These are phyloP conservation scores for Acromyrmex heyeri DNA, from an alignment of 1,140 invertebrate genomes.

Conservation along the genomic window DNA sequence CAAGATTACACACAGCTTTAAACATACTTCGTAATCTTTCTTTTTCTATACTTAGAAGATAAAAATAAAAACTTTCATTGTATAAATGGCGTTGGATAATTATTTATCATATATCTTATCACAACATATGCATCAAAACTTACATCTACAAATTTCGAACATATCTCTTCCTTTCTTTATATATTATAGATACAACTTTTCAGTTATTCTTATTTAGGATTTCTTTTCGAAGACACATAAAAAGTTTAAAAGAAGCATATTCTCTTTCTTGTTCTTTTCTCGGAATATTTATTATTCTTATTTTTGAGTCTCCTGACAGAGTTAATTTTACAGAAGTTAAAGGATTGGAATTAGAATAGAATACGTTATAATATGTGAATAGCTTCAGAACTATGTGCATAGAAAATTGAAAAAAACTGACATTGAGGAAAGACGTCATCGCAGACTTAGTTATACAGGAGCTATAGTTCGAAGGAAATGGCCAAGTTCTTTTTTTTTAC, in stretches of 20 bases:
- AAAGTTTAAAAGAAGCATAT: neutral
- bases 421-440: slow-evolving; percentile 19
- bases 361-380: neutral
- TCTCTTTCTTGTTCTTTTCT: neutral
- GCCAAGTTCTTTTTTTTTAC: slow-evolving; percentile 8
- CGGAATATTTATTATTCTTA: neutral
- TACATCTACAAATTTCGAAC: neutral
- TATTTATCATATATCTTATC: neutral
- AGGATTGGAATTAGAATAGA: slow-evolving; percentile 28
- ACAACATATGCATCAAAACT: neutral
- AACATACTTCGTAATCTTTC: neutral
- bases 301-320: neutral
- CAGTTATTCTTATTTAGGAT: neutral
- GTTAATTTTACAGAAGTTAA: neutral
- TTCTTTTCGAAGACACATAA: neutral
- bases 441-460: slow-evolving; percentile 1
- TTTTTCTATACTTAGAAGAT: neutral
- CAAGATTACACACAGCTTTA: neutral
- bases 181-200: no score
- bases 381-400: neutral
- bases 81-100: neutral
- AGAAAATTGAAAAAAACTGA: slow-evolving; percentile 17
- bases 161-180: neutral
- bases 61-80: neutral
- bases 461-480: neutral